Percentiles rank a stretch among this genome's conserved stretches.
These are phyloP conservation scores for human DNA, from an alignment of 2,113 vertebrate species.

Conservation along the genomic window DNA sequence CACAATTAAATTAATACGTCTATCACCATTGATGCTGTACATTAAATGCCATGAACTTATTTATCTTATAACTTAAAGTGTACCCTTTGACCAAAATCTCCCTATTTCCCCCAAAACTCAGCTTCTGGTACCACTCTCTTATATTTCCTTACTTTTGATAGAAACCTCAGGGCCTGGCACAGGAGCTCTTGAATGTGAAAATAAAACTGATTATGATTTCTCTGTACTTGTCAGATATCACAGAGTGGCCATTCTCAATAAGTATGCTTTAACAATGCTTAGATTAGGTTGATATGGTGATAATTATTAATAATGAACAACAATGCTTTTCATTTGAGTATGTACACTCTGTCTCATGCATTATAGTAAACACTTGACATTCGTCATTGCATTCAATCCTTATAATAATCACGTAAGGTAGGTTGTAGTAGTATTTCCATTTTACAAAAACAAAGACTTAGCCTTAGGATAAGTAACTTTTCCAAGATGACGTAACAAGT, in stretches of 20 bases:
- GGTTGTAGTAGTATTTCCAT: background rate
- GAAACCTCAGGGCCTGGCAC: background rate
- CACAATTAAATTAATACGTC: background rate
- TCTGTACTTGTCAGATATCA: background rate
- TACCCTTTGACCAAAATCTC: background rate
- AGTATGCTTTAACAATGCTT: background rate
- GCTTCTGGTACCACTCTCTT: background rate
- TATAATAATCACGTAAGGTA: background rate
- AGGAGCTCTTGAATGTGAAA: background rate
- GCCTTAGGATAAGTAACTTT: background rate
- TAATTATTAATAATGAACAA: constrained; percentile 4
- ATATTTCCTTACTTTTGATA: constrained; percentile 1
- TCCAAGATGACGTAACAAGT: background rate
- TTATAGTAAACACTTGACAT: background rate
- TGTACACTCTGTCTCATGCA: background rate
- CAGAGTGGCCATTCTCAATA: background rate
- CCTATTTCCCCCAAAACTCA: background rate
- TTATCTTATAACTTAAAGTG: background rate
- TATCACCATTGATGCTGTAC: background rate
- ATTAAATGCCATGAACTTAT: background rate
- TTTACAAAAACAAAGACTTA: background rate
- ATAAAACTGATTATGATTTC: constrained; percentile 2
- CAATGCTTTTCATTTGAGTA: background rate
- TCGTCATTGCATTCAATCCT: background rate
- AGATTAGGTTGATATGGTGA: background rate